These are phyloP conservation scores for Vultur gryphus DNA, from an alignment of 2,797 vertebrate genomes.

Conservation along the genomic window DNA sequence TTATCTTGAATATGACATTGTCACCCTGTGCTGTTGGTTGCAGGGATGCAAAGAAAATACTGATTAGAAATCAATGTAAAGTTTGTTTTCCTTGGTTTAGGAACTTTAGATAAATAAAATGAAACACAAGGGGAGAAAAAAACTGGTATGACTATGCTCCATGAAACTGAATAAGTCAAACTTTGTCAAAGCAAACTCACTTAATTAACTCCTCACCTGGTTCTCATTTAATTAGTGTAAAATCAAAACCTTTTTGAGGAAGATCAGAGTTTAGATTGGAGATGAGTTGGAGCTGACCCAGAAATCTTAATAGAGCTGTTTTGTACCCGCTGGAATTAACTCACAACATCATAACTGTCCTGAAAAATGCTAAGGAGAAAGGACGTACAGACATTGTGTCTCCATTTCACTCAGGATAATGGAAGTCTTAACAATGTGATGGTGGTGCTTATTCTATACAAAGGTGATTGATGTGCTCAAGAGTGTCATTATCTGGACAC, in stretches of 20 bases:
- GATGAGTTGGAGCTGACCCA: background rate
- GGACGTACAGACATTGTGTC: background rate
- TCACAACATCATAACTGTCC: background rate
- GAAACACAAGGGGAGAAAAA: background rate
- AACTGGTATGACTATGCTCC: background rate
- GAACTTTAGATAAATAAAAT: background rate
- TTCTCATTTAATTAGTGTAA: background rate
- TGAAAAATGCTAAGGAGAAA: background rate
- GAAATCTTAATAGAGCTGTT: background rate
- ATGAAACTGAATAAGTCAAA: background rate
- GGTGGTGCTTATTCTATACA: background rate
- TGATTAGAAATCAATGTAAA: conserved; percentile 8
- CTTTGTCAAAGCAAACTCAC: background rate
- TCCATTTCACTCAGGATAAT: background rate
- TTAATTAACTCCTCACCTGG: background rate
- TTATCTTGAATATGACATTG: conserved; percentile 51
- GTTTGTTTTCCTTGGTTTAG: background rate
- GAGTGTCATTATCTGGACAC: background rate
- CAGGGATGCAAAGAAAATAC: conserved; percentile 25
- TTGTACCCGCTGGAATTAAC: background rate
- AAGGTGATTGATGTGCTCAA: background rate
- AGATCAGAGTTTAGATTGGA: background rate
- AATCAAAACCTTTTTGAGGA: background rate
- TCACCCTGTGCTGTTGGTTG: background rate
- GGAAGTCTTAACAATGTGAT: background rate